Evolutionary conservation across 2,113 vertebrate genomes (phyloP).

Genomic region (Periophthalmus modestus): DNA sequence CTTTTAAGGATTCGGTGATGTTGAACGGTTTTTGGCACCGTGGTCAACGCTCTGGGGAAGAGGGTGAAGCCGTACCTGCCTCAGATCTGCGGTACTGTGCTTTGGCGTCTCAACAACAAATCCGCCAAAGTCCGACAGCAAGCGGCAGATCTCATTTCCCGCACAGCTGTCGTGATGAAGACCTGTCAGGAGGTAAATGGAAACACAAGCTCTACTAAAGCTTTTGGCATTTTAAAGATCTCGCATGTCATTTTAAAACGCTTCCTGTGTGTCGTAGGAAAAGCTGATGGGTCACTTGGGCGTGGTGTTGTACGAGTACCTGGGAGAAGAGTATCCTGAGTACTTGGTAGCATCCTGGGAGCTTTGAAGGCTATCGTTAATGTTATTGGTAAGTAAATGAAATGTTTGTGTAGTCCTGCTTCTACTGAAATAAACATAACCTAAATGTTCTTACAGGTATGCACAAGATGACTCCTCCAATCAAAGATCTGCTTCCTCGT

Average conservation of each 20-base stretch:
- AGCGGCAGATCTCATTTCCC: constrained; percentile 97
- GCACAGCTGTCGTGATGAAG: constrained; percentile 98
- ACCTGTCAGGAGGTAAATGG: constrained; percentile 92
- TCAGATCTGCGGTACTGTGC: constrained; percentile 97
- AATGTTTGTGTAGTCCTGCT: not conserved
- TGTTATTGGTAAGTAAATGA: constrained; percentile 87
- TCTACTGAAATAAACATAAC: not conserved
- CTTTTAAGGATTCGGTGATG: constrained; percentile 94
- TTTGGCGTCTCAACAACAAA: constrained; percentile 99
- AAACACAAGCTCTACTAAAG: accelerated
- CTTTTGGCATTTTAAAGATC: not conserved
- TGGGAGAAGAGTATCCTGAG: constrained; percentile 98
- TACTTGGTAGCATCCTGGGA: constrained; percentile 96
- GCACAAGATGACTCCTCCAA: constrained; percentile 99
- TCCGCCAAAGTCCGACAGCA: constrained; percentile 98
- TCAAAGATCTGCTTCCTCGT: constrained; percentile 95
- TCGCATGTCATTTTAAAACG: not conserved
- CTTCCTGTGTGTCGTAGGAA: constrained; percentile 77
- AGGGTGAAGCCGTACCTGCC: constrained; percentile 97
- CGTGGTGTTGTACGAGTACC: constrained; percentile 96
- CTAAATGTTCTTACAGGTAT: constrained; percentile 80
- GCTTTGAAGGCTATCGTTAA: constrained; percentile 98
- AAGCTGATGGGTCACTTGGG: constrained; percentile 99
- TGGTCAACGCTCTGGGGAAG: constrained; percentile 97
- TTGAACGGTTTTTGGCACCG: constrained; percentile 98